Evolutionary conservation across 2,888 invertebrate species (phyloP), one percentile per base, ranked within the genome.

Genomic region (Omphaloscelis lunosa): DNA sequence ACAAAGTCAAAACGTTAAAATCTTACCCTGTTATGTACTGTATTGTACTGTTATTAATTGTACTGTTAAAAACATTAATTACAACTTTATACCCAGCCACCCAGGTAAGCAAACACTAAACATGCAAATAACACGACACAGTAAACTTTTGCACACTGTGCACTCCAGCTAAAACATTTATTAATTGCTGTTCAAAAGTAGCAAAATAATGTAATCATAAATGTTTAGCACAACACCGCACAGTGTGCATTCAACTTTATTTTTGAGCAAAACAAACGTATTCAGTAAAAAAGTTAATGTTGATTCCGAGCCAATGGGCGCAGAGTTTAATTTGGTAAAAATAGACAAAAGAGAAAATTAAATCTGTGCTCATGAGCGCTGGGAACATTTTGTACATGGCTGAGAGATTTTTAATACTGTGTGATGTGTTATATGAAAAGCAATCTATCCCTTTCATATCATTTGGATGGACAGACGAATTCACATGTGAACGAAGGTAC

Each of bases 301-400:
- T 61, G 23, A 70, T 72, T 86, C 78, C 56, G 34, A 63, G 34
- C 53, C 83, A n/a, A 66, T 67, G 76, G 39, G 15, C 61, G 12
- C 75, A 34, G 39, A 66, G 72, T 76, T 69, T 72, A 83, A 82
- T 86, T 85, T 70, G 45, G 39, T 58, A 78, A 66, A 82, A 70
- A 78, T 72, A 86, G 66, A 84, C 79, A 83, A 83, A 86, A 65
- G 72, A 12, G 7, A 67, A 67, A 71, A 83, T 84, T 72, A 63
- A 62, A 58, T 77, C 63, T 78, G n/a, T 74, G 56, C 51, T 61
- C 53, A 75, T 39, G 45, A 58, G 39, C n/a, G n/a, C 8, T 65
- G 61, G 41, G 23, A 15, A 61, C 72, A 69, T 58, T 81, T 48
- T 48, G n/a, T 51, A 17, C n/a, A 74, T 51, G 59, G 68, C 27